Percentiles rank a stretch among this genome's conserved stretches.
Evolutionary conservation across 2,113 vertebrate genomes (phyloP).

Genomic region (Nycticorax nycticorax): DNA sequence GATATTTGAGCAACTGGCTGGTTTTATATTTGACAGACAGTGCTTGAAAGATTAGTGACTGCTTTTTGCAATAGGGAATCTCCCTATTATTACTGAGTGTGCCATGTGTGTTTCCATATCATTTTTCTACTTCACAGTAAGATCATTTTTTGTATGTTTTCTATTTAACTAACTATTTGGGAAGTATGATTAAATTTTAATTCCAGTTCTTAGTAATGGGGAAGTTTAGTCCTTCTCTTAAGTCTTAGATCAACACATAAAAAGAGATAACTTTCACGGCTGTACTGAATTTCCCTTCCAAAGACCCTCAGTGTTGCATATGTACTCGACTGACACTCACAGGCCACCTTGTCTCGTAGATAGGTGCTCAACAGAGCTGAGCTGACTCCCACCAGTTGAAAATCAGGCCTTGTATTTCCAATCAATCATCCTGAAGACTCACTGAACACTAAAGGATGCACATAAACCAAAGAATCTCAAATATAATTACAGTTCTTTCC

Average conservation of each 20-base stretch:
- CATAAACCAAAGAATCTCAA: not conserved
- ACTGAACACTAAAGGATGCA: not conserved
- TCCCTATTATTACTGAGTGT: not conserved
- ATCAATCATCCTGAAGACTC: not conserved
- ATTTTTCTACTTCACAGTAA: not conserved
- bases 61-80: not conserved
- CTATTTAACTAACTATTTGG: not conserved
- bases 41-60: not conserved
- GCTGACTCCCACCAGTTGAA: not conserved
- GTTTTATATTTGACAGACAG: not conserved
- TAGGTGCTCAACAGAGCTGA: not conserved
- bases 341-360: not conserved
- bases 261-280: not conserved
- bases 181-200: not conserved
- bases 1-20: not conserved
- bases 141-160: not conserved
- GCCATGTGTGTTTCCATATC: not conserved
- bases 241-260: not conserved
- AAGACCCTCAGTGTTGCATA: not conserved
- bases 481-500: not conserved
- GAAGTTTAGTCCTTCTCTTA: not conserved
- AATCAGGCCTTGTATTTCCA: not conserved
- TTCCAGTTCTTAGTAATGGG: not conserved
- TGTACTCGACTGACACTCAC: not conserved
- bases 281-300: not conserved